A percentile compares a stretch with the other conserved stretches of the same genome.
These are phyloP conservation scores for Acrobeloides nanus DNA, from an alignment of 2,888 invertebrate species.

Conservation along the genomic window DNA sequence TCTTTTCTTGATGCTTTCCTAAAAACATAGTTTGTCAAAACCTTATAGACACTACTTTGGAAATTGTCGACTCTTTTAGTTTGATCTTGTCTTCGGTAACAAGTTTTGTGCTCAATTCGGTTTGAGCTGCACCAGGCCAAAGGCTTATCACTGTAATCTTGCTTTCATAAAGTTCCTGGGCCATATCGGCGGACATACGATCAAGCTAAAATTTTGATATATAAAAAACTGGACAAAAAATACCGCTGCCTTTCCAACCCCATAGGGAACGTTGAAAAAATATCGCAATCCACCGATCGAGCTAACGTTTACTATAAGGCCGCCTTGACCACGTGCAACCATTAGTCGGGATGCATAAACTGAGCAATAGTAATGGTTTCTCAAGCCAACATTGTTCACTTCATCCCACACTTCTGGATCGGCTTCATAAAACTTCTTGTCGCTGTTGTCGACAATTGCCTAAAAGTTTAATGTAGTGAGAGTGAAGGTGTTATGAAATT, in stretches of 20 bases:
- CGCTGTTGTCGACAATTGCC: too few species aligned
- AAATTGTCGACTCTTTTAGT: constrained; percentile 9
- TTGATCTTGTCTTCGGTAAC: constrained; percentile 2
- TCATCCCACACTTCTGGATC: too few species aligned
- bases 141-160: constrained; percentile 55
- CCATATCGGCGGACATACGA: constrained; percentile 58
- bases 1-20: constrained; percentile 18
- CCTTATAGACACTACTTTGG: constrained; percentile 8
- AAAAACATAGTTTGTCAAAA: too few species aligned
- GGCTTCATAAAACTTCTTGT: too few species aligned
- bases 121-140: constrained; percentile 57
- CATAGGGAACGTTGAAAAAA: too few species aligned
- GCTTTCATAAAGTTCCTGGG: constrained; percentile 53
- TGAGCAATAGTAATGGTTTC: constrained; percentile 57
- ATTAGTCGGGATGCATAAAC: constrained; percentile 56
- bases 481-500: too few species aligned
- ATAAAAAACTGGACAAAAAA: too few species aligned
- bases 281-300: constrained; percentile 56
- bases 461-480: too few species aligned
- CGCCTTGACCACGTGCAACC: constrained; percentile 53
- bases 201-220: too few species aligned
- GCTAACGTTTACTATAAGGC: constrained; percentile 57
- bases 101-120: constrained; percentile 29
- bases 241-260: constrained; percentile 58
- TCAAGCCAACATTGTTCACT: too few species aligned